Evolutionary conservation across 1,140 invertebrate genomes (phyloP).

Genomic region (Bathynomus jamesi): DNA sequence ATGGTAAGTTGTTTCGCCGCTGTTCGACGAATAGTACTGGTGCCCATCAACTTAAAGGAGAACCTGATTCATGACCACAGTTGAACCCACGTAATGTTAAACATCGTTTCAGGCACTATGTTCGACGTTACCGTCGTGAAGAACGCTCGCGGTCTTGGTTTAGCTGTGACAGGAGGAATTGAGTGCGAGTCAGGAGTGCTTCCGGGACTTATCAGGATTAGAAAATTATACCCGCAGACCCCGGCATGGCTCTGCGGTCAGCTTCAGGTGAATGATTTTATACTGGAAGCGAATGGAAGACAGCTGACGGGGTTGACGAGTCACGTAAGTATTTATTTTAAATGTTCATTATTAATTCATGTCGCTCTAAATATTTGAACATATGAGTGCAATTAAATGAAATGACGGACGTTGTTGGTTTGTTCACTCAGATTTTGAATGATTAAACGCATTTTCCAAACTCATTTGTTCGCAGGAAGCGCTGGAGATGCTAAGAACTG

Average conservation of each 20-base stretch:
- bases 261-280: constrained; percentile 65
- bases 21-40: no score
- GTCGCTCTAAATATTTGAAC: no score
- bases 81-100: constrained; percentile 9
- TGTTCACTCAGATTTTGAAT: no score
- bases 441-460: no score
- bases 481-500: constrained; percentile 63
- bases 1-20: no score
- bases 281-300: constrained; percentile 68
- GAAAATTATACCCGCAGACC: constrained; percentile 69
- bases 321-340: constrained; percentile 56
- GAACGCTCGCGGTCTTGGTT: constrained; percentile 55
- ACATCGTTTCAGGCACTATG: constrained; percentile 59
- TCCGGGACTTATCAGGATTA: constrained; percentile 65
- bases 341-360: no score
- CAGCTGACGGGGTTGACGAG: constrained; percentile 69
- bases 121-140: constrained; percentile 69
- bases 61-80: background rate
- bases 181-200: constrained; percentile 49
- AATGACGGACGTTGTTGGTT: no score
- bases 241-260: constrained; percentile 69
- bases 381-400: no score
- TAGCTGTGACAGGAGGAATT: constrained; percentile 55
- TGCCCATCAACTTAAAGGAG: background rate
- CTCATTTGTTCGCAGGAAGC: constrained; percentile 74